Conservation (phyloP, 1,140 invertebrate species). For the Drosophila cardini region DNA sequence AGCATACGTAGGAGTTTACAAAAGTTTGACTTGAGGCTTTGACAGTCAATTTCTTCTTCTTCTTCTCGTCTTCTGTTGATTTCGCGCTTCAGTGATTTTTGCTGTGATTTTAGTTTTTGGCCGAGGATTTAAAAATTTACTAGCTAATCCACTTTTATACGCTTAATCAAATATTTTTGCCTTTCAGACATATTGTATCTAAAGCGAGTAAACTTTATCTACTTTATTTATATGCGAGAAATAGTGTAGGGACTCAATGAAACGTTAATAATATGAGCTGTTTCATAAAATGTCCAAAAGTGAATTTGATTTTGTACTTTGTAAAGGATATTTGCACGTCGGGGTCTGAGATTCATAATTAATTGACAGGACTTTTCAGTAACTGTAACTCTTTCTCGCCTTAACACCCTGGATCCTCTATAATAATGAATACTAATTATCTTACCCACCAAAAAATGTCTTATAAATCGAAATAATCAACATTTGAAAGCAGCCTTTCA, state of each 20-base stretch:
- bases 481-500: not conserved
- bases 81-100: conserved; percentile 73
- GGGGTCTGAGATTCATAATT: conserved; percentile 33
- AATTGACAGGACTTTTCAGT: conserved; percentile 39
- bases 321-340: not conserved
- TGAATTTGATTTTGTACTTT: conserved; percentile 2
- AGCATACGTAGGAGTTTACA: conserved; percentile 1
- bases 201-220: conserved; percentile 24
- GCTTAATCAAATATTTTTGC: conserved; percentile 73
- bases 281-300: conserved; percentile 26
- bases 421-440: conserved; percentile 62
- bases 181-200: conserved; percentile 34
- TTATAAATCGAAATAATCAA: conserved; percentile 21
- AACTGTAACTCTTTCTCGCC: conserved; percentile 17
- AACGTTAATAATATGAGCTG: conserved; percentile 57
- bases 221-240: conserved; percentile 12
- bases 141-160: conserved; percentile 70
- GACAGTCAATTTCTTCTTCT: conserved; percentile 27
- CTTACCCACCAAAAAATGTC: conserved; percentile 21
- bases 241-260: conserved; percentile 59
- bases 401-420: not conserved
- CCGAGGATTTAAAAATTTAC: conserved; percentile 15
- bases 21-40: conserved; percentile 41
- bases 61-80: conserved; percentile 77
- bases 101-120: conserved; percentile 50